A percentile compares a stretch with the other conserved stretches of the same genome.
phyloP scores from a whole-genome alignment of 2,888 invertebrate species.

The Gortyna flavago region DNA sequence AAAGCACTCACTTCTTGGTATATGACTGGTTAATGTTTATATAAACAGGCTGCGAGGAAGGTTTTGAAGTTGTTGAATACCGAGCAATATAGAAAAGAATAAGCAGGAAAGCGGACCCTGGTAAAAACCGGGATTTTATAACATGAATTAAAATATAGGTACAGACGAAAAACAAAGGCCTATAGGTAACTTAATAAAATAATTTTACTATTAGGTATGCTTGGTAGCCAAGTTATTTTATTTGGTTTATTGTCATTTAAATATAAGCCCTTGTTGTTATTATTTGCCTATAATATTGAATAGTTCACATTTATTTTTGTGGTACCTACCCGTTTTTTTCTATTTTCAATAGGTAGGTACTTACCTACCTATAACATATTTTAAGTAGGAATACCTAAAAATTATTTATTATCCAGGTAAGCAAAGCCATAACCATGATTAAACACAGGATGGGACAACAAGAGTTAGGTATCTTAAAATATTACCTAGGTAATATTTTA shows the following conservation, averaged over 20 bases:
- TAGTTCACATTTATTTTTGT: neutral
- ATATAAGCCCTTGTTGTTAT: neutral
- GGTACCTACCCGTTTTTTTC: neutral
- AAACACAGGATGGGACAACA: neutral
- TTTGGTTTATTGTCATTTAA: neutral
- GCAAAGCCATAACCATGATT: neutral
- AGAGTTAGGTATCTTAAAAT: neutral
- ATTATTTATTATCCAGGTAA: neutral
- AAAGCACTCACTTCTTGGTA: neutral
- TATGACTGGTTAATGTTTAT: neutral
- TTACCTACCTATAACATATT: neutral
- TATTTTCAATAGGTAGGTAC: neutral
- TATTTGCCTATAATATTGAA: neutral
- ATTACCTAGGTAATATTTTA: too few species aligned
- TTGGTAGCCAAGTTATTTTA: neutral
- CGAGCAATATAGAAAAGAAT: neutral
- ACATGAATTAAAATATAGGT: neutral
- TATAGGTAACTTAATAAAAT: too few species aligned
- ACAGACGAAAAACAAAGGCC: too few species aligned
- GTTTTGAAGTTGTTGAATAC: neutral
- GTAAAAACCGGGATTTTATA: neutral
- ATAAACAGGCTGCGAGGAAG: neutral
- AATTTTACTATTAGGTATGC: too few species aligned
- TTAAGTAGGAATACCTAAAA: neutral
- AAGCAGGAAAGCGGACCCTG: too few species aligned